Base-by-base conservation (phyloP, 1,140 invertebrate genomes). In the Patella vulgata region DNA sequence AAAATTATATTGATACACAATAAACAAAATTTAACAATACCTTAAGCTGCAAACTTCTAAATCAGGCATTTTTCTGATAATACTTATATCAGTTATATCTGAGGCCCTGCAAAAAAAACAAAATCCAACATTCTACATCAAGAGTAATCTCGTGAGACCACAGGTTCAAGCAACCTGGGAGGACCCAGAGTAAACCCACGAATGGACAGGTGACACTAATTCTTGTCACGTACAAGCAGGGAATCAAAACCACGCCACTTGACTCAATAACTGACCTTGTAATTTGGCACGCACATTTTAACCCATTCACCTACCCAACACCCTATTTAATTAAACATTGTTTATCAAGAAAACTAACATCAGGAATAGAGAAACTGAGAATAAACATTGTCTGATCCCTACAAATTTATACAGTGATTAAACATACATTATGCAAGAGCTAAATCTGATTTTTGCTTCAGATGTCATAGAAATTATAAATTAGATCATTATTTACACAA, bases 1-100 rank as follows among this genome's bases (percentile, higher is more conserved):
- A 28, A 25, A 47, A 27, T 36, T 23, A 6, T 33, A 3, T 11
- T 3, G 17, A 25, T 8, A 47, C 33, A 6, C 25, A 8, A 36
- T 27, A 23, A 9, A 23, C 36, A 25, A 25, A 33, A 47, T 21
- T 5, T 36, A 5, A 36, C 33, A 5, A 36, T 68, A 79, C 77
- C 77, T 79, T 9, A 81, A 54, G 68, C 79, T 81, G 50, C 77
- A 79, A 0, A 81, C 73, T 70, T 81, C 79, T 28, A 81, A 57
- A 61, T 77, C 78, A 47, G 77, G 74, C 68, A 81, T 75, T 36
- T 68, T 62, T 44, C 70, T 66, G 0, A 81, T 74, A 50, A 81
- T 69, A 54, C 69, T 75, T 30, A 79, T 68, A 68, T 81, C 74
- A 50, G 63, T 57, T 17, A 81, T 71, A 23, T 74, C 77, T 47